Conservation (phyloP, 1,140 invertebrate genomes). For the Nilaparvata lugens region DNA sequence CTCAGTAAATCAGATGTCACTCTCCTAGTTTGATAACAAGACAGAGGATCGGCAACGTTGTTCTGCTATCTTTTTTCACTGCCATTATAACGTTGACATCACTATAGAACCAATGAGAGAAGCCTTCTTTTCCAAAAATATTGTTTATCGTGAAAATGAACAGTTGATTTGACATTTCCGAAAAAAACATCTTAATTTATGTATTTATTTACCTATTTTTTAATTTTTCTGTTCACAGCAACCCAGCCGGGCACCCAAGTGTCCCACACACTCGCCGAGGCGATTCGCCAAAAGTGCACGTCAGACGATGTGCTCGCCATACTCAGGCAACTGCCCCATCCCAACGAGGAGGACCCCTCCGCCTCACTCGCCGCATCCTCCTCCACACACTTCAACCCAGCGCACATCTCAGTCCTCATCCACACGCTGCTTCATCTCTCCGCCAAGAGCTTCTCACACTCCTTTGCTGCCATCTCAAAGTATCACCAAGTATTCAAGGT, state of each 20-base stretch:
- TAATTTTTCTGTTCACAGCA: conserved; percentile 43
- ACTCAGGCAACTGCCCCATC: conserved; percentile 75
- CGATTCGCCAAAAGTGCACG: conserved; percentile 79
- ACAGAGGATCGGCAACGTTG: no score
- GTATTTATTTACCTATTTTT: not conserved
- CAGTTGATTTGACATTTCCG: no score
- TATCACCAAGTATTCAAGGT: conserved; percentile 92
- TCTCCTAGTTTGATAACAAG: no score
- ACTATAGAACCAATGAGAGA: no score
- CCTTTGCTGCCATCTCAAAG: conserved; percentile 94
- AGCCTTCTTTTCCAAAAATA: no score
- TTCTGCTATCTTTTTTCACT: no score
- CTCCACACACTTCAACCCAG: conserved; percentile 64
- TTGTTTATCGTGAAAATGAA: no score
- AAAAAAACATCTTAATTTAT: no score
- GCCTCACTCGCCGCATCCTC: conserved; percentile 32
- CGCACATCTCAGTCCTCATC: conserved; percentile 95
- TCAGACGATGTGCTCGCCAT: conserved; percentile 86
- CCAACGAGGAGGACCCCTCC: conserved; percentile 58
- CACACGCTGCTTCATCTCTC: conserved; percentile 88
- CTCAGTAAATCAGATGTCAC: no score
- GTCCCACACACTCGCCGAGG: conserved; percentile 73
- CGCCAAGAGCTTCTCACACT: conserved; percentile 95
- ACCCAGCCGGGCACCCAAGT: conserved; percentile 69
- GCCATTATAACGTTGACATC: no score